Evolutionary conservation across 2,888 invertebrate genomes (phyloP), one percentile per base, ranked within the genome.

Genomic region (Dione juno): DNA sequence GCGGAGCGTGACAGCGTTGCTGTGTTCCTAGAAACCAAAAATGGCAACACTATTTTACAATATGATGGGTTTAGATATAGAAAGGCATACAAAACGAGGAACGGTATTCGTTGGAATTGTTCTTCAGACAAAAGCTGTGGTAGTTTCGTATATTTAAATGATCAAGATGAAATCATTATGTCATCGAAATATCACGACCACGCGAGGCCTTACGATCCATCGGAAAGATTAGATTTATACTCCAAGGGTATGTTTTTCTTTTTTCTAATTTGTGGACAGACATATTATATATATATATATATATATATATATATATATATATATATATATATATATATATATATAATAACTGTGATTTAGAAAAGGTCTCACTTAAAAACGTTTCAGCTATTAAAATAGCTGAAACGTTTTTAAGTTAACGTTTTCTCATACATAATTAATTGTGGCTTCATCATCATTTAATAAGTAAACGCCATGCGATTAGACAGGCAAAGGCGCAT

Each of bases 71-170:
- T 85, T 64, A 83, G 85, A 75, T 92, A 89, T 67, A 81, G 85
- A 63, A 89, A 84, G 73, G 80, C 80, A 1, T 87, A 89, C 67
- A 83, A 75, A 64, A 79, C 84, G 1, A 88, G 82, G 71, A 74
- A 79, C 28, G 91, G 90, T 0, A 79, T 79, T 0, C 81, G 87
- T 9, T 92, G 92, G 91, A 80, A 77, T 9, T 92, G 92, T 70
- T 85, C 87, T 0, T 72, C 78, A 1, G 80, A 81, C 48, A 89
- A 86, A 71, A 74, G 80, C 9, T 92, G 92, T 73, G 54, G 77
- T 0, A 89, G 88, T 0, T 88, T 81, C 70, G 73, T 92, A 10
- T 86, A 82, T 70, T 74, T 90, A 40, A 89, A 84, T 70, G 82
- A 86, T 48, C 71, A 82, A 3, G 82, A 89, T 73, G 90, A 89